Base-by-base conservation (phyloP, 2,113 vertebrate genomes). In the Acanthisitta chloris region DNA sequence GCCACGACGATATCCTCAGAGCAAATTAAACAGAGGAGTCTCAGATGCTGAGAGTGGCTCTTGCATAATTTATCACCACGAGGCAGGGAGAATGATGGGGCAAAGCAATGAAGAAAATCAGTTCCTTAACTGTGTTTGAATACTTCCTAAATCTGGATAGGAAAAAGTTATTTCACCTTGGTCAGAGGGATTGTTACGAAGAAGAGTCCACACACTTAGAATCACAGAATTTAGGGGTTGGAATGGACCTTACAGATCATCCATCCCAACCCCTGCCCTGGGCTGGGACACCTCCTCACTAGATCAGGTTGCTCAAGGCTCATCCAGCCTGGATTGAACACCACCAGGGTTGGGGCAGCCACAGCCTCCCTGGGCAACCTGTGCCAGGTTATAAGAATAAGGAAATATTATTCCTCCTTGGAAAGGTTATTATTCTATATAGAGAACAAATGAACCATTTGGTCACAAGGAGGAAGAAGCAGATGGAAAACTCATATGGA, bases 151-250 rank as follows among this genome's bases (percentile, higher is more conserved):
- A 87, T 66, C 78, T 66, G 69, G 24, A 34, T 5, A 67, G 59
- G 43, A 48, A 70, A 18, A 57, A 36, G 45, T 43, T 38, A 5
- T 67, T 90, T 55, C 3, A 4, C 20, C 23, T 45, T 21, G 62
- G 49, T 70, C 31, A 58, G 49, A 11, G 7, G 33, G 54, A 49
- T 38, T 55, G 3, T n/a, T 31, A 24, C 24, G 19, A 29, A n/a
- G 29, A 34, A 4, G 40, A 18, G 0, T 29, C 12, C n/a, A 7
- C 7, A 4, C 7, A 6, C n/a, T n/a, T n/a, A n/a, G n/a, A n/a
- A n/a, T n/a, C n/a, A n/a, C n/a, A n/a, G n/a, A n/a, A n/a, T n/a
- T n/a, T n/a, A n/a, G n/a, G n/a, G n/a, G n/a, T n/a, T n/a, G n/a
- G n/a, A n/a, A n/a, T n/a, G n/a, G n/a, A n/a, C n/a, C n/a, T n/a